Base-by-base conservation (phyloP, 2,888 invertebrate species). In the Drosophila paramelanica region DNA sequence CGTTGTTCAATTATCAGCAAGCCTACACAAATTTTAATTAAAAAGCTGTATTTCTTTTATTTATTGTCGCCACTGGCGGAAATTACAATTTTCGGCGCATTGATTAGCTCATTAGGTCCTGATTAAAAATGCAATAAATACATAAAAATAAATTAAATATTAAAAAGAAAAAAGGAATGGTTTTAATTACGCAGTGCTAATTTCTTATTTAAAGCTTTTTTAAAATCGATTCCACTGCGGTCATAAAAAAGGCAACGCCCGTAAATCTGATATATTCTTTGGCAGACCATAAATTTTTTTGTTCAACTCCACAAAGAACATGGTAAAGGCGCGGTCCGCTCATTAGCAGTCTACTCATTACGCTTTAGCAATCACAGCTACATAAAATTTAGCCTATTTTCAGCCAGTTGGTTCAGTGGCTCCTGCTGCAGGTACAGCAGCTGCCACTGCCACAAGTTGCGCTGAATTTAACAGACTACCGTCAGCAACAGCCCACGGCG, bases 21-120 rank as follows among this genome's bases (percentile, higher is more conserved):
- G 62, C 66, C 49, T 20, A 57, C 43, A 58, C 55, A 47, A 75
- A 60, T 81, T 88, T 79, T 88, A 88, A 85, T 88, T 79, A 85
- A 85, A 88, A 77, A 77, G 47, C 66, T 62, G 61, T 52, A 51
- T 6, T 41, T 52, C 49, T 62, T 62, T 67, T 52, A 49, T 5
- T 42, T 58, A 36, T 50, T 38, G 13, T n/a, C 25, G 10, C 23
- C 23, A 45, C 31, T 43, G 31, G 13, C 67, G 82, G 85, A 83
- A 79, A 83, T 83, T 79, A 77, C 55, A 67, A 51, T 73, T 83
- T 75, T 78, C 64, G 70, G 49, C 65, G 62, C 64, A 83, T 82
- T 82, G 80, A 79, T 83, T 83, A 83, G 83, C 80, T 79, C 80
- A 78, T 79, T 85, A 73, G 73, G 14, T 51, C 45, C 59, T 85